These are phyloP conservation scores for Gortyna flavago DNA, from an alignment of 2,888 invertebrate genomes.

Conservation along the genomic window DNA sequence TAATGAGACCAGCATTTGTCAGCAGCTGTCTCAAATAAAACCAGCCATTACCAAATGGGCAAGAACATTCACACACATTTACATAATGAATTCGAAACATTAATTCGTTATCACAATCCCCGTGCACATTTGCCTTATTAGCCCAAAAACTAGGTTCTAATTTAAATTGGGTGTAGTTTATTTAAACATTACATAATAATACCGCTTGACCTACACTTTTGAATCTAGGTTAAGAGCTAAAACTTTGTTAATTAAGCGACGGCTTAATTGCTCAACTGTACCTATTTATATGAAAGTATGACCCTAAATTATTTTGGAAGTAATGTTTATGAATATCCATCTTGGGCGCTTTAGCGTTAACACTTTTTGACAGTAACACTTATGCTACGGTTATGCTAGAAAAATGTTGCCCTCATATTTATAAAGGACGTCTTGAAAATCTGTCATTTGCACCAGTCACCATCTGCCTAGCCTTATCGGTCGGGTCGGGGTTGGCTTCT, in stretches of 20 bases:
- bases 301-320: slow-evolving; percentile 35
- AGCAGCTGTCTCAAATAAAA: slow-evolving; percentile 35
- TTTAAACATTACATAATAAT: slow-evolving; percentile 47
- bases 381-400: not conserved
- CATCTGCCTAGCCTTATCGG: not conserved
- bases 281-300: slow-evolving; percentile 46
- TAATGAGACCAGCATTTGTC: slow-evolving; percentile 7
- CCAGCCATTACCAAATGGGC: slow-evolving; percentile 29
- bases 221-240: slow-evolving; percentile 64
- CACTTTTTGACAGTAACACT: not conserved
- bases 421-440: not conserved
- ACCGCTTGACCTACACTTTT: slow-evolving; percentile 55
- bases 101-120: slow-evolving; percentile 30
- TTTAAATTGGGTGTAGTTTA: slow-evolving; percentile 43
- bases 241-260: slow-evolving; percentile 68
- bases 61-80: slow-evolving; percentile 39
- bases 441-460: not conserved
- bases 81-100: slow-evolving; percentile 47
- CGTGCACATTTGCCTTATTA: slow-evolving; percentile 43
- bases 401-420: not conserved
- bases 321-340: not conserved
- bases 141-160: slow-evolving; percentile 45
- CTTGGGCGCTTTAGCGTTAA: not conserved
- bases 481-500: not conserved
- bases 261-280: slow-evolving; percentile 60